Evolutionary conservation across 2,797 vertebrate genomes (phyloP), one percentile per base, ranked within the genome.

Genomic region (Malurus leucopterus): DNA sequence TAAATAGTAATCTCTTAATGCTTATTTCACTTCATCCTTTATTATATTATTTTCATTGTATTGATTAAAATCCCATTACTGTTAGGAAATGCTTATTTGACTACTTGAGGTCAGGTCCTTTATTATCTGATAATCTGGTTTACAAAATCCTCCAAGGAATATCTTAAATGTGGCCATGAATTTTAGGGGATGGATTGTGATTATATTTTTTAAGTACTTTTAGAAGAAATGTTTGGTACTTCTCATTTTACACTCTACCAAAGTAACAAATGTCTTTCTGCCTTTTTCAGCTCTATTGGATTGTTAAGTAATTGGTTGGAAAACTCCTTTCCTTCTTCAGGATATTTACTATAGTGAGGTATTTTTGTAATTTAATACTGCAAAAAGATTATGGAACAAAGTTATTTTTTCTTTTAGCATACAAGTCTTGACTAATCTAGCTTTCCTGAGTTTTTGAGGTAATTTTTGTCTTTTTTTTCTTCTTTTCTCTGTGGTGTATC

Each of bases 31-130:
- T 84, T 82, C 15, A 40, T 75, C 38, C 53, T 65, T 80, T 75
- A 44, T 85, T 83, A 51, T 82, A 49, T 84, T 76, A 57, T 88
- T 95, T 83, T 81, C 29, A 47, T 54, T 70, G 32, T 67, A 57
- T 76, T 71, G 73, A 92, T 94, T 91, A 82, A 86, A 93, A 87
- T 86, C 67, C 62, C 16, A n/a, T 67, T 91, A 63, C n/a, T 64
- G 38, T 50, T 72, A 47, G 61, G 67, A 91, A 93, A 79, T 67
- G 41, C 34, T 84, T 64, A 61, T 71, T 85, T 80, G 36, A 38
- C 83, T 88, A 26, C 41, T 89, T 8, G 1, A 41, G 78, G 53
- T 50, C 23, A 86, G 19, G 23, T 29, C 13, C 34, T 79, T 91
- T 88, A 46, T 81, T 85, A 73, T 86, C 76, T 73, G 67, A 63